These are phyloP conservation scores for Raja brachyura DNA, from an alignment of 2,113 vertebrate species.

Conservation along the genomic window DNA sequence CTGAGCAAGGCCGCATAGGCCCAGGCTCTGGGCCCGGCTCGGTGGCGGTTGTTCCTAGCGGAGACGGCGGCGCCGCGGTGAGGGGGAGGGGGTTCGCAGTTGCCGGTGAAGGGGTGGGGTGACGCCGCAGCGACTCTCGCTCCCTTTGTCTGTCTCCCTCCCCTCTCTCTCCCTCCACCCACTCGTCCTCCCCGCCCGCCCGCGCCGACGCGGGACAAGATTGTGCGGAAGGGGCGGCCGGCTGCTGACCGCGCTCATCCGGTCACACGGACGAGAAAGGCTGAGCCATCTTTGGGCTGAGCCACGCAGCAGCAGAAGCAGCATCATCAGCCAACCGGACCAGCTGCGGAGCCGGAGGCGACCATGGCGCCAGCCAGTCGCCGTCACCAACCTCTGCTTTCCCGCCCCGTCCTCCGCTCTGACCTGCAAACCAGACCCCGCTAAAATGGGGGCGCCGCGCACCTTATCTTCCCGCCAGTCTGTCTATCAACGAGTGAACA, in stretches of 20 bases:
- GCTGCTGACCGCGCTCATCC: background rate
- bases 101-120: too few species aligned
- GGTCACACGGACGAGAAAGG: background rate
- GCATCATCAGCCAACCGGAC: background rate
- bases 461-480: background rate
- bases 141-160: background rate
- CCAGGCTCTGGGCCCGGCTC: background rate
- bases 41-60: too few species aligned
- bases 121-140: background rate
- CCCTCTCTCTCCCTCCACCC: too few species aligned
- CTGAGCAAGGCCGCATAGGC: background rate
- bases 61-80: too few species aligned
- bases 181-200: too few species aligned
- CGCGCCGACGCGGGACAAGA: background rate
- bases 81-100: too few species aligned
- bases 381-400: background rate
- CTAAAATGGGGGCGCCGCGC: background rate
- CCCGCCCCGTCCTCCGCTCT: background rate
- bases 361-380: background rate
- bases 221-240: background rate
- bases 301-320: too few species aligned
- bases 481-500: background rate
- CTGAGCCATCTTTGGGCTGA: too few species aligned
- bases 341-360: background rate
- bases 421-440: background rate